These are phyloP conservation scores for Drosophila punjabiensis DNA, from an alignment of 1,140 invertebrate species.

Conservation along the genomic window DNA sequence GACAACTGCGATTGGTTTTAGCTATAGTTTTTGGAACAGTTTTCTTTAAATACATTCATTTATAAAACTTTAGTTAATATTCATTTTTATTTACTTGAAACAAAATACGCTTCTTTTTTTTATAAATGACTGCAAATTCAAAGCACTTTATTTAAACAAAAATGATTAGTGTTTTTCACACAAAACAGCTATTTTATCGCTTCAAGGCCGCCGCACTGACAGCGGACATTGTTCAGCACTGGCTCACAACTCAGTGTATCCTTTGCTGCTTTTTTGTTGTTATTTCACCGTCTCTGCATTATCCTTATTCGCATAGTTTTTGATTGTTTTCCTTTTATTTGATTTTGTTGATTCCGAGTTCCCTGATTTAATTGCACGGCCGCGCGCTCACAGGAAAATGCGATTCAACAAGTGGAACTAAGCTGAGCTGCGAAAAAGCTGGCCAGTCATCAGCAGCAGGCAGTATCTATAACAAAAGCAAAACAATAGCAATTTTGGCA, in stretches of 20 bases:
- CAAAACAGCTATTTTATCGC: conserved; percentile 5
- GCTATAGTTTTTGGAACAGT: background rate
- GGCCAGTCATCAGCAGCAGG: conserved; percentile 9
- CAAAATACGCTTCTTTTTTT: background rate
- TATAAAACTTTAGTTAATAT: no score
- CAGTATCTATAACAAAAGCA: conserved; percentile 72
- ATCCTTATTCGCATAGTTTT: conserved; percentile 52
- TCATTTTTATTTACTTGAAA: background rate
- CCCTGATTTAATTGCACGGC: conserved; percentile 28
- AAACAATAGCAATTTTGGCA: conserved; percentile 57
- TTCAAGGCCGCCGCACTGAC: background rate
- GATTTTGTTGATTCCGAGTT: conserved; percentile 25
- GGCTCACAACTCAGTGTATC: conserved; percentile 24
- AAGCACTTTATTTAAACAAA: background rate
- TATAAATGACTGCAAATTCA: background rate
- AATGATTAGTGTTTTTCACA: background rate
- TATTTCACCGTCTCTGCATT: conserved; percentile 39
- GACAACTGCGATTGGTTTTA: background rate
- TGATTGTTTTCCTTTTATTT: conserved; percentile 48
- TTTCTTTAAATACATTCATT: background rate
- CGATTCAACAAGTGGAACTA: conserved; percentile 30
- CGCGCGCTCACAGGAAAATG: conserved; percentile 1
- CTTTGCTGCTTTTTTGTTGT: conserved; percentile 52
- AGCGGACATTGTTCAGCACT: conserved; percentile 9
- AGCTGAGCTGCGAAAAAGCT: conserved; percentile 6